phyloP scores from a whole-genome alignment of 2,113 vertebrate genomes.

The Lutjanus erythropterus region DNA sequence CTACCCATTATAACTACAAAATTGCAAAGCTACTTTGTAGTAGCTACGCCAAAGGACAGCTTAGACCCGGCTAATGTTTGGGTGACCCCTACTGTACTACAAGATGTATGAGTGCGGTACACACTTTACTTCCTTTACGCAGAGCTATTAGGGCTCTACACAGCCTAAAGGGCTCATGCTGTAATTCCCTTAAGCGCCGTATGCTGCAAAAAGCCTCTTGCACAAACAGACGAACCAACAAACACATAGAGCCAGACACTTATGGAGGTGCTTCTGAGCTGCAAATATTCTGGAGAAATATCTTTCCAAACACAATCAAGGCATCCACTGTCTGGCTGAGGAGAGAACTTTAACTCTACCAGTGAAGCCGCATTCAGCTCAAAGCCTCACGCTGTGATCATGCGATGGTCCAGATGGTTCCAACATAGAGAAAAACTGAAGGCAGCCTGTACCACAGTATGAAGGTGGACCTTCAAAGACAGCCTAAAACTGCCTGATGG shows the following conservation, averaged over 20 bases:
- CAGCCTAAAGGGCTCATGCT: conserved; percentile 9
- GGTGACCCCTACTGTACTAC: conserved; percentile 5
- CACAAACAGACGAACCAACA: conserved; percentile 40
- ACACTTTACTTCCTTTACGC: neutral
- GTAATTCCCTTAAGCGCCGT: conserved; percentile 14
- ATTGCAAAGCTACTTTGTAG: neutral
- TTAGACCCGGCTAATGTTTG: conserved; percentile 1
- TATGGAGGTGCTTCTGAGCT: conserved; percentile 18
- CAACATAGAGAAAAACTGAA: conserved; percentile 53
- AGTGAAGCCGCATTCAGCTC: conserved; percentile 54
- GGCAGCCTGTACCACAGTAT: conserved; percentile 64
- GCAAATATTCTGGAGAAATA: conserved; percentile 36
- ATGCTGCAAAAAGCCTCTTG: conserved; percentile 6
- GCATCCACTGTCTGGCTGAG: conserved; percentile 26
- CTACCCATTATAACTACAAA: conserved; percentile 10
- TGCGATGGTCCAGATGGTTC: conserved; percentile 72
- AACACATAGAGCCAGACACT: conserved; percentile 13
- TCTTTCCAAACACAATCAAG: conserved; percentile 51
- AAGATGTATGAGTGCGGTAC: conserved; percentile 10
- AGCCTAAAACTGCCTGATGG: conserved; percentile 56
- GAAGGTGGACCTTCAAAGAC: conserved; percentile 59
- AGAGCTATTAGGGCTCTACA: conserved; percentile 4
- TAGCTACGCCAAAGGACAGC: conserved; percentile 25
- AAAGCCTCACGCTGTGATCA: conserved; percentile 62
- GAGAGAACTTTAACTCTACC: conserved; percentile 51